These are phyloP conservation scores for Solenopsis invicta DNA, from an alignment of 1,140 invertebrate genomes.

Conservation along the genomic window DNA sequence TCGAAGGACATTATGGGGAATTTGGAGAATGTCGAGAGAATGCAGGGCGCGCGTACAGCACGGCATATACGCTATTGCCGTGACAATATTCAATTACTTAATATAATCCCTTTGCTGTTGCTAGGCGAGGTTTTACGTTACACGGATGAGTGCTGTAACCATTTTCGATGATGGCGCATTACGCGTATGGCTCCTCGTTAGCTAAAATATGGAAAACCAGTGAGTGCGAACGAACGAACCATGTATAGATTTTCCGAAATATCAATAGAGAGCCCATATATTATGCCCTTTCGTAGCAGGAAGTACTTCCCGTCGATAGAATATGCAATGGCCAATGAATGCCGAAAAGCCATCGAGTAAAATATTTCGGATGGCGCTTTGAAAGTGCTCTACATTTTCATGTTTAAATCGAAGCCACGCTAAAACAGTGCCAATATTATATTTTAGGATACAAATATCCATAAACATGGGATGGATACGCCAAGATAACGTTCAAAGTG, in stretches of 20 bases:
- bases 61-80: constrained; percentile 56
- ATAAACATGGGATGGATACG: neutral
- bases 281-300: constrained; percentile 62
- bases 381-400: constrained; percentile 26
- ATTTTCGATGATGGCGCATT: constrained; percentile 57
- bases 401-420: constrained; percentile 21
- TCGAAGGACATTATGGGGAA: constrained; percentile 50
- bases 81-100: constrained; percentile 65
- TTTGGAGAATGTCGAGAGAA: constrained; percentile 48
- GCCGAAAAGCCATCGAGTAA: constrained; percentile 58
- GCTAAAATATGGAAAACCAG: constrained; percentile 58
- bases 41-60: constrained; percentile 29
- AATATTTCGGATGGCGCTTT: constrained; percentile 46
- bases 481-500: neutral
- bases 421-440: constrained; percentile 35
- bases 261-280: constrained; percentile 57
- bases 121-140: constrained; percentile 58
- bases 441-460: neutral
- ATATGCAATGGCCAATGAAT: constrained; percentile 61
- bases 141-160: constrained; percentile 49
- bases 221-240: constrained; percentile 54
- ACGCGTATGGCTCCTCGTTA: constrained; percentile 45
- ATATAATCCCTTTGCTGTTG: constrained; percentile 59
- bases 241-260: constrained; percentile 60
- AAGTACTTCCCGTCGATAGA: constrained; percentile 57